A percentile compares a stretch with the other conserved stretches of the same genome.
Conservation (phyloP, 2,113 vertebrate genomes). For the Glaucomys volans region DNA sequence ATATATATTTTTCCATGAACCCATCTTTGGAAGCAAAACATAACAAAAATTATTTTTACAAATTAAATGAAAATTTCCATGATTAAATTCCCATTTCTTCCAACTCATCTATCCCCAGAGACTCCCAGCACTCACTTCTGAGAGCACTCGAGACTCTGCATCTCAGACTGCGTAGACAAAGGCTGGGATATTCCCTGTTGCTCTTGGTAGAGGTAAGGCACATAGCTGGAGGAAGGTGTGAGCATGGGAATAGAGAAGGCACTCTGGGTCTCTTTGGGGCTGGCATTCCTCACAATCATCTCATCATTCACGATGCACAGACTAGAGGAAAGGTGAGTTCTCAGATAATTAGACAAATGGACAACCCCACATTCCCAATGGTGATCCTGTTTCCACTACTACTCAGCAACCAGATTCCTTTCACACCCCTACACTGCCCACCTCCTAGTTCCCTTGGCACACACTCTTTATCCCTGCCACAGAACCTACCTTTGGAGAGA, state of each 20-base stretch:
- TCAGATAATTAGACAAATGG: neutral
- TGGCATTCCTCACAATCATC: slow-evolving; percentile 90
- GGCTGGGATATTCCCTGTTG: slow-evolving; percentile 91
- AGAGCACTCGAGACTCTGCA: slow-evolving; percentile 92
- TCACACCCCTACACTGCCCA: neutral
- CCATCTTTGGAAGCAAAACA: neutral
- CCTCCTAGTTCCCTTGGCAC: neutral
- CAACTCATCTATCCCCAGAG: neutral
- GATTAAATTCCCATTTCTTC: neutral
- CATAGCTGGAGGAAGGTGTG: slow-evolving; percentile 90
- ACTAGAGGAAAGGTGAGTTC: slow-evolving; percentile 68
- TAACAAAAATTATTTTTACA: neutral
- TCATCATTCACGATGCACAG: slow-evolving; percentile 93
- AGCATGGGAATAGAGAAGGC: slow-evolving; percentile 90
- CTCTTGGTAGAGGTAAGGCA: slow-evolving; percentile 86
- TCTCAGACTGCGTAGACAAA: slow-evolving; percentile 90
- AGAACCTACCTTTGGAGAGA: neutral
- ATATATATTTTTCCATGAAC: neutral
- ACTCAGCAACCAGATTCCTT: neutral
- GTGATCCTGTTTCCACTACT: neutral
- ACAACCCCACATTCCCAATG: neutral
- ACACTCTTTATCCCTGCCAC: slow-evolving; percentile 72
- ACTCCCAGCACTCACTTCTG: slow-evolving; percentile 88
- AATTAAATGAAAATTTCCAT: neutral
- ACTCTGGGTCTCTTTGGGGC: slow-evolving; percentile 88